Percentiles rank a stretch among this genome's conserved stretches.
phyloP scores from a whole-genome alignment of 2,113 vertebrate genomes.

The Mus spicilegus region DNA sequence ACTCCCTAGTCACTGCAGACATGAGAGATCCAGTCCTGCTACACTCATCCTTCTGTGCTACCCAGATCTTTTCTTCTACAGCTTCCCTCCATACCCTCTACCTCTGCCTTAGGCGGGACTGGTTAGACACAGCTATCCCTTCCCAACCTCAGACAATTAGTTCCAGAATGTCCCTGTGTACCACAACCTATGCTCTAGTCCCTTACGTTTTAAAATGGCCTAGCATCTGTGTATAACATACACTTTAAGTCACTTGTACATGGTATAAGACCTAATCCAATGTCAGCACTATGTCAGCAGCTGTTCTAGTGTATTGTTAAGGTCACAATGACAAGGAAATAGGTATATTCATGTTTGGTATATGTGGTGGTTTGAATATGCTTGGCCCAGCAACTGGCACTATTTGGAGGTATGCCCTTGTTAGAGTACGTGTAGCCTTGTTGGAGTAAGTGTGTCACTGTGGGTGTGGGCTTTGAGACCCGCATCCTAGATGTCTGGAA shows the following conservation, averaged over 20 bases:
- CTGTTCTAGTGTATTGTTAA: too few relatives aligned
- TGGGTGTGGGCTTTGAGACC: too few relatives aligned
- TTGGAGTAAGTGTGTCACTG: too few relatives aligned
- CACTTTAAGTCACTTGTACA: not conserved
- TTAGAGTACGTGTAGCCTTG: too few relatives aligned
- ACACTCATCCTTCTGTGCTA: not conserved
- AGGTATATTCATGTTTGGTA: not conserved
- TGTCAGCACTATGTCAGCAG: not conserved
- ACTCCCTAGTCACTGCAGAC: not conserved
- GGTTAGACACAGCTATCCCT: not conserved
- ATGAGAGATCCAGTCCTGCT: not conserved
- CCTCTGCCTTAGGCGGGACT: rapidly evolving
- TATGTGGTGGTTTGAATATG: too few relatives aligned
- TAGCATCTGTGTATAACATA: not conserved
- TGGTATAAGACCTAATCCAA: not conserved
- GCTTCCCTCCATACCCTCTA: not conserved
- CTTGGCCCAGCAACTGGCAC: too few relatives aligned
- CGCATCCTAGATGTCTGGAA: too few relatives aligned
- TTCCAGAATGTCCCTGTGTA: not conserved
- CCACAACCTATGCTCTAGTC: not conserved
- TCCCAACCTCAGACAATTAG: not conserved
- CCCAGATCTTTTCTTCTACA: not conserved
- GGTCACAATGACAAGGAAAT: not conserved
- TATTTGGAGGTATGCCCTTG: too few relatives aligned
- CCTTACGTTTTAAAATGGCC: not conserved